Evolutionary conservation across 1,140 invertebrate genomes (phyloP), one percentile per base, ranked within the genome.

Genomic region (Andrena cerasifolii): DNA sequence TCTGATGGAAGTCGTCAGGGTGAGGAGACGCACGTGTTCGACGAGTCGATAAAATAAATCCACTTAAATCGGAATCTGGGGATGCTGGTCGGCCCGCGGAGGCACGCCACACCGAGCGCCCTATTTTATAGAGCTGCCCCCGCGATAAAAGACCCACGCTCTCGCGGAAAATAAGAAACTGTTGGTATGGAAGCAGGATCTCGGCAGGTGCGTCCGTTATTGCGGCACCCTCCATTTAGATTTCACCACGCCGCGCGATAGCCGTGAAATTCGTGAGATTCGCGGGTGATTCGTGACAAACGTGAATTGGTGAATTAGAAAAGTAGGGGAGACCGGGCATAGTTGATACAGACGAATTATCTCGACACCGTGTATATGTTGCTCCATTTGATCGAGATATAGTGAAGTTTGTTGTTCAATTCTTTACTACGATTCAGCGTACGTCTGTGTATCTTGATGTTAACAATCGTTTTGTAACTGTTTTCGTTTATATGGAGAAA

Each of bases 91-190:
- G 68, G 31, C 62, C 47, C 31, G 54, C 56, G 14, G 54, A 7
- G 26, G 2, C 12, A 45, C 45, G 36, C 33, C 18, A 28, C 28
- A 21, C 61, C n/a, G 26, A 28, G 54, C 43, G 70, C 7, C 43
- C 59, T 56, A 78, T 40, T 83, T 83, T 83, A 82, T 77, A 75
- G 47, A 75, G 68, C 36, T 56, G 59, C 12, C 43, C 26, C 51
- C n/a, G 65, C 58, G 80, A 51, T 82, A 81, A 82, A 82, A 43
- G 66, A 78, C 80, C 59, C 80, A 82, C 80, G 80, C 74, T 81
- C 54, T 18, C 59, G 14, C n/a, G 62, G 67, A 24, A 81, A 63
- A 74, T 53, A 68, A 78, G 47, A 53, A 72, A 78, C 53, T 54
- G 26, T 33, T 18, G 66, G 81, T 77, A 78, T 49, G 62, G 47